phyloP scores from a whole-genome alignment of 2,888 invertebrate species.

The Agrochola lychnidis region DNA sequence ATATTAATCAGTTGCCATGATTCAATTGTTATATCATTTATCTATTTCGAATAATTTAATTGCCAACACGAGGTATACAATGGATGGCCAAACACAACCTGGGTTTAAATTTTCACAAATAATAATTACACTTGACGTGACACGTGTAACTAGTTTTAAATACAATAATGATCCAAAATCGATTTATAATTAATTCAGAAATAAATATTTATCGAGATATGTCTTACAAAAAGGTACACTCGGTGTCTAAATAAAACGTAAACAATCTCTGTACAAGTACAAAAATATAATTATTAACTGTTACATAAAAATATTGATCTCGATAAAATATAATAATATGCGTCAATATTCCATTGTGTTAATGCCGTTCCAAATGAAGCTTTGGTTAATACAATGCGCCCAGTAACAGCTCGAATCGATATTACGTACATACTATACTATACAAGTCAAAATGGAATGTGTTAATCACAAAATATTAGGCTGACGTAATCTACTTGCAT shows the following conservation, averaged over 20 bases:
- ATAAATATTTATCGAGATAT: conserved; percentile 69
- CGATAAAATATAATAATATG: conserved; percentile 73
- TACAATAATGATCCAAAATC: conserved; percentile 47
- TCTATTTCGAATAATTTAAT: conserved; percentile 61
- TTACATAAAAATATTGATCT: conserved; percentile 82
- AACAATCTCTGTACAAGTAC: conserved; percentile 84
- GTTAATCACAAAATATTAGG: conserved; percentile 78
- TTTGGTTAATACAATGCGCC: conserved; percentile 60
- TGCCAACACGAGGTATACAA: conserved; percentile 65
- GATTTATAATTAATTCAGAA: conserved; percentile 57
- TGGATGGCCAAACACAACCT: conserved; percentile 81
- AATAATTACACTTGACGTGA: conserved; percentile 49
- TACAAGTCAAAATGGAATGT: conserved; percentile 80
- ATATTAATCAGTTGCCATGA: conserved; percentile 61
- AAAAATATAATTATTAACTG: conserved; percentile 83
- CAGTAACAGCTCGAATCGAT: conserved; percentile 44
- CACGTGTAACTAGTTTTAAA: conserved; percentile 43
- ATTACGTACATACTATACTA: conserved; percentile 44
- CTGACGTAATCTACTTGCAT: conserved; percentile 63
- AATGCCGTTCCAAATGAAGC: conserved; percentile 75
- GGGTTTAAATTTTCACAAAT: conserved; percentile 68
- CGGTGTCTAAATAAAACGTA: conserved; percentile 75
- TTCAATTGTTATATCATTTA: conserved; percentile 49
- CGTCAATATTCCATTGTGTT: conserved; percentile 67
- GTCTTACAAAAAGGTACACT: conserved; percentile 75